Evolutionary conservation across 2,888 invertebrate genomes (phyloP).

Genomic region (Stenurella melanura): DNA sequence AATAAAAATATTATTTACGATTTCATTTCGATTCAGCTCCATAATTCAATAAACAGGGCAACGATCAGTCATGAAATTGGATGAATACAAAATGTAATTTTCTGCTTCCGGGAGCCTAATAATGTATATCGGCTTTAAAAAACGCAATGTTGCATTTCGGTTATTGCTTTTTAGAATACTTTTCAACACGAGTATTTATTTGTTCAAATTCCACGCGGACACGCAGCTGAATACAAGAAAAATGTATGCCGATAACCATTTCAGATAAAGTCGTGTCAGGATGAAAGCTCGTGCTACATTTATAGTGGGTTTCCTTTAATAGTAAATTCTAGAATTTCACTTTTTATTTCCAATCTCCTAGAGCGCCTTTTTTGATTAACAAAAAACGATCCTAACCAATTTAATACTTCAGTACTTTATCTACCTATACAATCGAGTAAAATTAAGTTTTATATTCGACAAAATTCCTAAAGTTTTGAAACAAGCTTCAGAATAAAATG

Average conservation of each 20-base stretch:
- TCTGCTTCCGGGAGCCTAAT: neutral
- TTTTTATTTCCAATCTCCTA: neutral
- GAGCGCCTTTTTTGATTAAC: neutral
- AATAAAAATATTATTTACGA: constrained; percentile 3
- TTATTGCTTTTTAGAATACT: constrained; percentile 11
- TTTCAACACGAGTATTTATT: neutral
- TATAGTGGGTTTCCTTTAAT: neutral
- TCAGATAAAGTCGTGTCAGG: neutral
- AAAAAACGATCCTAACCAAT: neutral
- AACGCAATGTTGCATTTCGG: constrained; percentile 22
- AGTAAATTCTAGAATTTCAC: neutral
- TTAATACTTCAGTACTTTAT: too few species aligned
- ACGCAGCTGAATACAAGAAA: neutral
- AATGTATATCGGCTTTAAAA: neutral
- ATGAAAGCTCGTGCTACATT: neutral
- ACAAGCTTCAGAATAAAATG: too few species aligned
- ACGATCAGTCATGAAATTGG: neutral
- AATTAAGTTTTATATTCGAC: too few species aligned
- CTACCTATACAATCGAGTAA: too few species aligned
- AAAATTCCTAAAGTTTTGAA: too few species aligned
- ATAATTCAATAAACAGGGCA: neutral
- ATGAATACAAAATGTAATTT: constrained; percentile 1
- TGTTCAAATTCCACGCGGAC: neutral
- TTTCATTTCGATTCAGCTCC: neutral
- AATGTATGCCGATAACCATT: neutral